Percentiles rank a stretch among this genome's conserved stretches.
Conservation (phyloP, 2,888 invertebrate genomes). For the Dryococelus australis region DNA sequence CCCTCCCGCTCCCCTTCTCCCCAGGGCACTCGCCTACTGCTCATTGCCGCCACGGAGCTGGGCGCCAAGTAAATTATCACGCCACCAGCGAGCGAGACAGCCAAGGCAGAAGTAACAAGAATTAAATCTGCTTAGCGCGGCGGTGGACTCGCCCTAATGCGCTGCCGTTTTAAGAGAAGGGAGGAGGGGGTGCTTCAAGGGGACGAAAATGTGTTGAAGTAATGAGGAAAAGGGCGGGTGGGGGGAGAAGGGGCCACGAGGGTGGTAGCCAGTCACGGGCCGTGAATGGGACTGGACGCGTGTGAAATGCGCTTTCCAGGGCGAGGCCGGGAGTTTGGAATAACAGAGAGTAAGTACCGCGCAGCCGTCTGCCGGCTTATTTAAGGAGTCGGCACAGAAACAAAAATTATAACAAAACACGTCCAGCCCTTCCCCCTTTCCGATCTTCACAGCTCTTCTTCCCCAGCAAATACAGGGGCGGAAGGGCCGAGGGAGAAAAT, state of each 20-base stretch:
- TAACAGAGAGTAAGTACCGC: constrained; percentile 17
- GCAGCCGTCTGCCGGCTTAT: constrained; percentile 1
- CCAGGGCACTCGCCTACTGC: background rate
- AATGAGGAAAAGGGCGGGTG: background rate
- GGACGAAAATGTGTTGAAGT: background rate
- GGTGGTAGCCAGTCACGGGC: background rate
- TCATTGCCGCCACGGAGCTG: background rate
- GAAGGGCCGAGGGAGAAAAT: background rate
- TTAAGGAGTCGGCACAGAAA: constrained; percentile 17
- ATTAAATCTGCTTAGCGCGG: constrained; percentile 24
- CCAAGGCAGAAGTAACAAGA: constrained; percentile 18
- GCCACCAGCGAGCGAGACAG: background rate
- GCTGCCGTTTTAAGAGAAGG: background rate
- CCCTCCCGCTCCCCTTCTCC: background rate
- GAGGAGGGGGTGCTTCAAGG: background rate
- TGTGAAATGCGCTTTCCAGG: constrained; percentile 33
- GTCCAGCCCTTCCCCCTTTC: background rate
- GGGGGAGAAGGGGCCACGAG: background rate
- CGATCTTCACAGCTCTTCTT: background rate
- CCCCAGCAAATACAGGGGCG: background rate
- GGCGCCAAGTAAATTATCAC: constrained; percentile 21
- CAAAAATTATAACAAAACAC: constrained; percentile 27
- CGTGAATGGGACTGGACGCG: constrained; percentile 26
- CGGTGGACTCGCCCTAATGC: background rate
- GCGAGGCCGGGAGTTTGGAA: background rate